phyloP scores from a whole-genome alignment of 2,113 vertebrate species.

The Falcunculus frontatus region DNA sequence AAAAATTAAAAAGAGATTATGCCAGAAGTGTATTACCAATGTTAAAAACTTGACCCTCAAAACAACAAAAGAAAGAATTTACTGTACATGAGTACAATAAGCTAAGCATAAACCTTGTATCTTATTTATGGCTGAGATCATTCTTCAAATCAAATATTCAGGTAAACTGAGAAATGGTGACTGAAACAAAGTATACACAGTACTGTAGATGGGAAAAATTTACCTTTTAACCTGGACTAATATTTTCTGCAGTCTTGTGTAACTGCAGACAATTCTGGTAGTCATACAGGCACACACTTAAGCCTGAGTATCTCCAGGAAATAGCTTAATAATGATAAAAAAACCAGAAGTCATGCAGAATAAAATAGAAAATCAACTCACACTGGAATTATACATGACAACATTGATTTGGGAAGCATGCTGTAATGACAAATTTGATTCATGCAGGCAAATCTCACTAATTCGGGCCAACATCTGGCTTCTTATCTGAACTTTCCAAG shows the following conservation, averaged over 20 bases:
- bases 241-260: not conserved
- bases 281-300: not conserved
- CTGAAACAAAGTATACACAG: not conserved
- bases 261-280: not conserved
- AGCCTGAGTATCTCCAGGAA: not conserved
- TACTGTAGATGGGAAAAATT: not conserved
- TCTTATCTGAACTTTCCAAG: slow-evolving; percentile 3
- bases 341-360: not conserved
- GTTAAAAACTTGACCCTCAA: not conserved
- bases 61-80: not conserved
- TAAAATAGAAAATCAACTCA: not conserved
- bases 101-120: not conserved
- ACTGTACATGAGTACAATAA: not conserved
- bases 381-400: not conserved
- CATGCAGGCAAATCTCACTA: not conserved
- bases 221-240: not conserved
- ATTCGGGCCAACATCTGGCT: not conserved
- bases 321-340: not conserved
- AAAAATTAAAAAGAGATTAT: not conserved
- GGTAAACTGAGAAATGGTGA: not conserved
- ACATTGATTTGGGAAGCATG: not conserved
- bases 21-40: not conserved
- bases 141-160: not conserved
- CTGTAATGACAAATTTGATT: not conserved
- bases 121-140: not conserved